Percentiles rank a stretch among this genome's conserved stretches.
Conservation (phyloP, 2,888 invertebrate species). For the Rutpela maculata region DNA sequence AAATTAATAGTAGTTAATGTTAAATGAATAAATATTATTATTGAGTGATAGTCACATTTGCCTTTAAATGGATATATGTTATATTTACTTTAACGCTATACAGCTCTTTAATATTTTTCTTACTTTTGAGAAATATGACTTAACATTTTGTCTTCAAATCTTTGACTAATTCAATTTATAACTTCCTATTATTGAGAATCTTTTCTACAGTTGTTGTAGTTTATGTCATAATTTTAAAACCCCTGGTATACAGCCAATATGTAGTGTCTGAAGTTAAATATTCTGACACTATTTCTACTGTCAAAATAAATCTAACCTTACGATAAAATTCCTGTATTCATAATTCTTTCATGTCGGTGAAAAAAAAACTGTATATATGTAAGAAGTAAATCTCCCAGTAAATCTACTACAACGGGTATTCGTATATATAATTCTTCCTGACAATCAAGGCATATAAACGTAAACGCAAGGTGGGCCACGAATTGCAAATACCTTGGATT, state of each 20-base stretch:
- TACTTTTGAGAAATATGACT: too few relatives aligned
- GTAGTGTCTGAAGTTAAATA: not conserved
- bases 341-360: not conserved
- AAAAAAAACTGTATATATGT: not conserved
- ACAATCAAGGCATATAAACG: not conserved
- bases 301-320: slow-evolving; percentile 7
- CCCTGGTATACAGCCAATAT: not conserved
- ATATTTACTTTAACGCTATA: too few relatives aligned
- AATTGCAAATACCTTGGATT: not conserved
- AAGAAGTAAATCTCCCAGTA: not conserved
- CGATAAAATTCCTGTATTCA: slow-evolving; percentile 1
- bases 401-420: not conserved
- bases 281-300: not conserved
- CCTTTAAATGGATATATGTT: too few relatives aligned
- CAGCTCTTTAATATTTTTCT: too few relatives aligned
- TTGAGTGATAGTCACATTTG: too few relatives aligned
- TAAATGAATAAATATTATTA: too few relatives aligned
- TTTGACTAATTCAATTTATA: too few relatives aligned
- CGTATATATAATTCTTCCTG: not conserved
- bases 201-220: too few relatives aligned
- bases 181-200: too few relatives aligned
- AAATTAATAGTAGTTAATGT: too few relatives aligned
- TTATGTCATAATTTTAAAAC: too few relatives aligned
- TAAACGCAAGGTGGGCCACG: not conserved
- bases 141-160: too few relatives aligned